Evolutionary conservation across 2,113 vertebrate species (phyloP), one percentile per base, ranked within the genome.

Genomic region (Oreochromis aureus): DNA sequence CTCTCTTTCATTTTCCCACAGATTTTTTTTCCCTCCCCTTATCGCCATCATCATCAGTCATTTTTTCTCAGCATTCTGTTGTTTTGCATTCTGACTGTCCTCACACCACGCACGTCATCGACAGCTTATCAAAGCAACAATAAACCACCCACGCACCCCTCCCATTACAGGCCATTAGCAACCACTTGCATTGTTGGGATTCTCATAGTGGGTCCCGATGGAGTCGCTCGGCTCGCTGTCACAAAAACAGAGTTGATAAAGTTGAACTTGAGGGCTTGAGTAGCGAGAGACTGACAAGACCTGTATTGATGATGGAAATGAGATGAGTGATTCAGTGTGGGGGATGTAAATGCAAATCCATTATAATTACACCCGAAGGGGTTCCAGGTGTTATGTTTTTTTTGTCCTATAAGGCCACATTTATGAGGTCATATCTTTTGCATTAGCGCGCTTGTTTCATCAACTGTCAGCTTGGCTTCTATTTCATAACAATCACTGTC

Each of bases 121-220:
- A 18, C 87, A 63, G 78, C 91, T 92, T 92, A 93, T 92, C 91
- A 92, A 86, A 94, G 89, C 92, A 92, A 92, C 92, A 91, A 92
- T 85, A 84, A 89, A 69, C 56, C 53, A 12, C 91, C 89, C 87
- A 90, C 92, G 22, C 92, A 41, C 56, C 32, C 90, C 73, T 82
- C 82, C 89, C 87, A 90, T 88, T 82, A 89, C 59, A 61, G 86
- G 11, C 88, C 93, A 91, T 93, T 86, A 93, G 81, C 81, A 88
- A 66, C 41, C 87, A 34, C 80, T 87, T 39, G 73, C 91, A 93
- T 93, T 87, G 91, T 82, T 91, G 83, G 81, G 87, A 91, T 91
- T 90, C 91, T 91, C 71, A 32, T 19, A 51, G 84, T 76, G 73
- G 79, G 46, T 81, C 86, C 84, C 10, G 69, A 69, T 85, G 89